A percentile compares a stretch with the other conserved stretches of the same genome.
Evolutionary conservation across 2,113 vertebrate genomes (phyloP).

Genomic region (Pleuronectes platessa): DNA sequence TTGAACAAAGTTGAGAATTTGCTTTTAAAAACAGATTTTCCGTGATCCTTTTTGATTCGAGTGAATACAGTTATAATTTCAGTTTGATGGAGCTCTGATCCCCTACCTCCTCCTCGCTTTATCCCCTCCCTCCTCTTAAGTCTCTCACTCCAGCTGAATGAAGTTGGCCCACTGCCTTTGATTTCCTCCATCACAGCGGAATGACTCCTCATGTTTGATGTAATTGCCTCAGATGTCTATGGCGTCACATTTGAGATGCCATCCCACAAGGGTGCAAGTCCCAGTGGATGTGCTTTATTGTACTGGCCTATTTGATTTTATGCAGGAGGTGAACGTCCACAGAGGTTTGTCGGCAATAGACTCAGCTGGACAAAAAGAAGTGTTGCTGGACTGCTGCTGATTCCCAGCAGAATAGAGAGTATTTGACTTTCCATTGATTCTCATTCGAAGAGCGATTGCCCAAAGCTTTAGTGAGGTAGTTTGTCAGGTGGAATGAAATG

Average conservation of each 20-base stretch:
- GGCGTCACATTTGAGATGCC: constrained; percentile 52
- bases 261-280: constrained; percentile 28
- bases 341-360: constrained; percentile 14
- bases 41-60: constrained; percentile 21
- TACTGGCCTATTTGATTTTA: constrained; percentile 32
- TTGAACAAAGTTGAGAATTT: constrained; percentile 41
- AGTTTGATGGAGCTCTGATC: constrained; percentile 49
- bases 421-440: constrained; percentile 49
- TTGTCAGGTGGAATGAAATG: constrained; percentile 55
- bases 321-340: constrained; percentile 20
- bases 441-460: constrained; percentile 22
- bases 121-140: constrained; percentile 32
- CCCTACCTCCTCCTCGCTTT: constrained; percentile 22
- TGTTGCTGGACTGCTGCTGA: constrained; percentile 8
- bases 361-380: constrained; percentile 14
- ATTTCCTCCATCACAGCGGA: constrained; percentile 51
- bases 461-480: constrained; percentile 29
- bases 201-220: constrained; percentile 56
- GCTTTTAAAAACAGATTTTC: constrained; percentile 12
- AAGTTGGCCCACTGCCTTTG: constrained; percentile 46
- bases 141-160: constrained; percentile 43
- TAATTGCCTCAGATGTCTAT: constrained; percentile 50
- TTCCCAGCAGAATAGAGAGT: constrained; percentile 24
- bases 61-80: constrained; percentile 22
- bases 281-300: constrained; percentile 43